Evolutionary conservation across 2,888 invertebrate species (phyloP), one percentile per base, ranked within the genome.

Genomic region (Mellilla xanthometata): DNA sequence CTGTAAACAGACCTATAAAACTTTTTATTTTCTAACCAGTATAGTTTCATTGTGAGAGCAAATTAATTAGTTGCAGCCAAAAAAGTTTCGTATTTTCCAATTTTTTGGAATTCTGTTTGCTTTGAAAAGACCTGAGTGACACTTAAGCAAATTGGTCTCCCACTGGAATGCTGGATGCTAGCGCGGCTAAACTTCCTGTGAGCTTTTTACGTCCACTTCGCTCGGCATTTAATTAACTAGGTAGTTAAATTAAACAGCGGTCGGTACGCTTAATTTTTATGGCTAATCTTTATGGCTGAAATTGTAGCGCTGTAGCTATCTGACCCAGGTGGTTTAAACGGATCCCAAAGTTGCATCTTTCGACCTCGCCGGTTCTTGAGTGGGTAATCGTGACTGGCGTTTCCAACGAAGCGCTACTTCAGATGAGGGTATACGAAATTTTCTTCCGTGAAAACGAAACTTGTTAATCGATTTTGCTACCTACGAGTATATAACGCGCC

Each of bases 221-320:
- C 36, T 44, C 34, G 49, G 45, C 52, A 51, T 49, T 49, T 52
- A 52, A 62, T 60, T 62, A 63, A 62, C 60, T 62, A 58, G 15
- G 36, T 36, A 36, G 59, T 59, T 63, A 62, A 63, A 63, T 62
- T 62, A 61, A 52, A 54, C 51, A 41, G 36, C 47, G 46, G 35
- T 27, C n/a, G 9, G 23, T 12, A 34, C 36, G 28, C 12, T 36
- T 22, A 36, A 36, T 36, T 36, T 28, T 36, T 28, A 35, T 23
- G 4, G 12, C 27, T 9, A 15, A 27, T 27, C 26, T 27, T 35
- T 15, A 15, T 15, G 3, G 15, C 27, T 15, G 15, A 27, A 19
- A 19, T 19, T 19, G 15, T 19, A 19, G 15, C 15, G 15, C 6
- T 19, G 15, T 10, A 27, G 8, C 7, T 7, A 9, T 7, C 5